A percentile compares a stretch with the other conserved stretches of the same genome.
These are phyloP conservation scores for Dicyrtoma fusca DNA, from an alignment of 2,888 invertebrate genomes.

Conservation along the genomic window DNA sequence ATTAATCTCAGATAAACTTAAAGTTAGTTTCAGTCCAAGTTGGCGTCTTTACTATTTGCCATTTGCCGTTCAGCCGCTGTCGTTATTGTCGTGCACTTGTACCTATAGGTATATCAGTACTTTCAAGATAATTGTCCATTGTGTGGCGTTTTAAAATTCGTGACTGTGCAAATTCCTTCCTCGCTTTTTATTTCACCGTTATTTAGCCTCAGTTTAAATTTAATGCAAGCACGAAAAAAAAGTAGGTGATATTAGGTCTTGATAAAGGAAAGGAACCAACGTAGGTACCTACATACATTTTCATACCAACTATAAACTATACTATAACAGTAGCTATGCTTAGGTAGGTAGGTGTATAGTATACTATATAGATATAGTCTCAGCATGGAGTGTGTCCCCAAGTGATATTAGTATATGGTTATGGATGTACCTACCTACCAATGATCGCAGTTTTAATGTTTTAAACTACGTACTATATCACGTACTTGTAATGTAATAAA, in stretches of 20 bases:
- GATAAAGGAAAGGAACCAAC: neutral
- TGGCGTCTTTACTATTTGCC: neutral
- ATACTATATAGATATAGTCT: no score
- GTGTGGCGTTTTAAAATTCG: slow-evolving; percentile 34
- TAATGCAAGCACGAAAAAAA: slow-evolving; percentile 1
- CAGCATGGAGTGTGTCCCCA: no score
- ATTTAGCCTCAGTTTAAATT: slow-evolving; percentile 25
- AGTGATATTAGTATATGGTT: no score
- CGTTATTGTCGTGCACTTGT: slow-evolving; percentile 21
- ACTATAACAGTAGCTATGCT: no score
- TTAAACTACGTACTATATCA: no score
- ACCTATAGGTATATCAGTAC: neutral
- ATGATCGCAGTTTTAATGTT: no score
- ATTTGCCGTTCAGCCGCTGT: neutral
- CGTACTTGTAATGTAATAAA: no score
- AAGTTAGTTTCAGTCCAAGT: neutral
- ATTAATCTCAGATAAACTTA: slow-evolving; percentile 19
- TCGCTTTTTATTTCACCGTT: slow-evolving; percentile 26
- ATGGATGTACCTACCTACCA: no score
- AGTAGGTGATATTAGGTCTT: slow-evolving; percentile 12
- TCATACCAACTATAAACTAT: no score
- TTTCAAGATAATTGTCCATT: slow-evolving; percentile 33
- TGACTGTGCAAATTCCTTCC: slow-evolving; percentile 31
- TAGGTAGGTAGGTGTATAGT: no score
- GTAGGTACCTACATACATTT: no score